Conservation (phyloP, 2,113 vertebrate genomes). For the Paramisgurnus dabryanus region DNA sequence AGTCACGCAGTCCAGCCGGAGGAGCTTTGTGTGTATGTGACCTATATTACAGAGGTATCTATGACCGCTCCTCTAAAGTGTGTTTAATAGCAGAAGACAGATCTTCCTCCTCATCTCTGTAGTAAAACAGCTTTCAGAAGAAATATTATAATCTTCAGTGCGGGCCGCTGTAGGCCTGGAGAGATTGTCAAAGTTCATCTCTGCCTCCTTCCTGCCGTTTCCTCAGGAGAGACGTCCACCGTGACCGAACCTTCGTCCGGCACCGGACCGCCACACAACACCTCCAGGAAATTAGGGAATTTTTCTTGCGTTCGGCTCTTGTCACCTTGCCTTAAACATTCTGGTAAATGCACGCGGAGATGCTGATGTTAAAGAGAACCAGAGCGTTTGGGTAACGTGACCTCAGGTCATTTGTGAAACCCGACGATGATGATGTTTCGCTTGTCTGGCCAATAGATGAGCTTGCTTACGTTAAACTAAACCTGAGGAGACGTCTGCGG, state of each 20-base stretch:
- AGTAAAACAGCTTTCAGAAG: conserved; percentile 70
- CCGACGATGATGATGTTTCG: neutral
- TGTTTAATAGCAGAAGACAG: conserved; percentile 75
- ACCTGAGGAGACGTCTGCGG: conserved; percentile 13
- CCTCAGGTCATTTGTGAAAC: conserved; percentile 14
- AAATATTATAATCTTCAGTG: conserved; percentile 64
- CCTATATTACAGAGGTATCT: conserved; percentile 74
- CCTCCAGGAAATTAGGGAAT: conserved; percentile 67
- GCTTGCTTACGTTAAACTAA: neutral
- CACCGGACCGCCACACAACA: conserved; percentile 56
- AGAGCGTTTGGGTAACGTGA: conserved; percentile 16
- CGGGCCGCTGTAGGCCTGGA: conserved; percentile 65
- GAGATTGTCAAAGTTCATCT: conserved; percentile 76
- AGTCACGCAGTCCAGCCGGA: neutral
- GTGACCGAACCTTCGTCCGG: conserved; percentile 49
- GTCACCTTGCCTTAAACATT: conserved; percentile 74
- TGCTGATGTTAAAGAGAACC: neutral
- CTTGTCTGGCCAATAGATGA: conserved; percentile 29
- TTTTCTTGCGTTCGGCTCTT: conserved; percentile 65
- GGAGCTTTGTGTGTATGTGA: conserved; percentile 46
- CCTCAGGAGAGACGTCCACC: conserved; percentile 52
- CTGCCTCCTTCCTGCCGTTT: conserved; percentile 66
- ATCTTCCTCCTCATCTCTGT: conserved; percentile 69
- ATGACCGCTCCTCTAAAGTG: conserved; percentile 69
- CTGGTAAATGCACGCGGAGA: conserved; percentile 58